Evolutionary conservation across 1,140 invertebrate genomes (phyloP), one percentile per base, ranked within the genome.

Genomic region (Parapsyche elsis): DNA sequence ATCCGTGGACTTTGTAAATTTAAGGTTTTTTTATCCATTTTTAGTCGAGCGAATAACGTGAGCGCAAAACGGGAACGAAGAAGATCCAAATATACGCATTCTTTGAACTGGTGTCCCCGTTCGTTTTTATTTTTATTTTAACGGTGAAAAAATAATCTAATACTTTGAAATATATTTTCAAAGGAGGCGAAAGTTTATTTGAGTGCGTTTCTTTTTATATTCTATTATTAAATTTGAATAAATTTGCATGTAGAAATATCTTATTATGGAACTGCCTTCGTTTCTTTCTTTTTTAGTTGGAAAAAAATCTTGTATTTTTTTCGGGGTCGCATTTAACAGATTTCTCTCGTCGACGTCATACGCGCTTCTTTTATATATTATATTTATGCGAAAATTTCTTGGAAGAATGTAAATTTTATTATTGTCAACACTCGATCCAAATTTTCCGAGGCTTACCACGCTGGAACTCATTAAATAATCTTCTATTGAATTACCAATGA

Each of bases 361-460:
- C 30, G 30, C 30, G 30, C 30, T 38, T 38, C 30, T 38, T 38
- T 38, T 38, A n/a, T 38, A 4, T 38, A 38, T 38, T 38, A 38
- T 38, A 38, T 38, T 38, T 38, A 38, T 38, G 30, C 30, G 30
- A 38, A 38, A 38, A 38, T 38, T 24, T 9, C 23, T 4, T 26
- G n/a, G 24, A 67, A 26, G 21, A 53, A 67, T 24, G 64, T 67
- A 67, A 24, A 67, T 67, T 24, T 26, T 24, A 23, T 67, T 67
- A 67, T 67, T 67, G 64, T 67, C 64, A 67, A 67, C 64, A 67
- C 64, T 67, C 24, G 64, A 67, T 67, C 64, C 64, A 14, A 67
- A 30, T 67, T 67, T 67, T 23, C 9, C 21, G 57, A 61, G 57
- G n/a, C n/a, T 61, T 61, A 21, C n/a, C 57, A 61, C 21, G 64